Base-by-base conservation (phyloP, 2,797 vertebrate species). In the Parotocinclus haroldoi region DNA sequence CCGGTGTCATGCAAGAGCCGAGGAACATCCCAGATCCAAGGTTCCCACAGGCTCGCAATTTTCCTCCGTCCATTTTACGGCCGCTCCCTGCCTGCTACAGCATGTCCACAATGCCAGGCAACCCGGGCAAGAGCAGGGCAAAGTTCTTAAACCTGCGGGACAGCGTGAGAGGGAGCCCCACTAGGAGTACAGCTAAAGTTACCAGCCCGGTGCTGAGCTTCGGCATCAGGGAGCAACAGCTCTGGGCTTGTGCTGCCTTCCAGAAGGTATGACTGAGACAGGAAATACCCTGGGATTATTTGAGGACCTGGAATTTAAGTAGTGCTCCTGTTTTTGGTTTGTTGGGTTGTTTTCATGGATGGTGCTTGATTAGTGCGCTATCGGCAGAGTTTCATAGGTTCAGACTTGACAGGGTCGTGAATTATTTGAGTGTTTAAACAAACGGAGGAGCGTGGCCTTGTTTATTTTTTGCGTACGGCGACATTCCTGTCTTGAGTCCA, bases 101-200 rank as follows among this genome's bases (percentile, higher is more conserved):
- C 3, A 78, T 89, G 10, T 89, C 88, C 80, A 85, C 89, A 0
- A 79, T 91, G 70, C 92, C 92, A 0, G 79, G 65, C 0, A 84
- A 89, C 69, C 57, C 83, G 0, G 81, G 83, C 38, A 93, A 89
- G 39, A 87, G 88, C 55, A 85, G 91, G 42, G 81, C 85, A 17
- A 87, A 83, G 8, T 96, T 94, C 75, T 85, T 90, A 39, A 93
- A 92, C 81, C 87, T 95, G 18, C 83, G 91, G 0, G 94, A 95
- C 82, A 95, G 94, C 19, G 93, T 96, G 0, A 95, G 89, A 87
- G 94, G 91, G 73, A 94, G 92, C 58, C 94, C 93, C 1, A 91
- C 93, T 18, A 94, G 92, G 85, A 95, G 92, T 75, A 92, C 85
- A 0, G 89, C 86, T 0, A 96, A 93, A 77, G 89, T 87, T 10